A percentile compares a stretch with the other conserved stretches of the same genome.
Conservation (phyloP, 1,140 invertebrate genomes). For the Drosophila parabipectinata region DNA sequence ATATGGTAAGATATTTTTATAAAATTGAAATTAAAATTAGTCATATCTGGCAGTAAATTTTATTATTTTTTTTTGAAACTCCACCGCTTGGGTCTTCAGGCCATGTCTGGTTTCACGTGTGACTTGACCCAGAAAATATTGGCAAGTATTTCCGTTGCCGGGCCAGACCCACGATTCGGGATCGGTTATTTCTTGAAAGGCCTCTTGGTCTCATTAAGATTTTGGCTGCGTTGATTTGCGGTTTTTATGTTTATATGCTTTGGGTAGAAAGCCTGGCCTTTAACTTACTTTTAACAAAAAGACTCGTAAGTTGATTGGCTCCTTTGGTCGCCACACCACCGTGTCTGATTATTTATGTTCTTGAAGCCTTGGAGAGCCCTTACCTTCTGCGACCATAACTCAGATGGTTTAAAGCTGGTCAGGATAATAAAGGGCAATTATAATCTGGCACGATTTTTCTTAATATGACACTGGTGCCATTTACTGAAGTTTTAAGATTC, state of each 20-base stretch:
- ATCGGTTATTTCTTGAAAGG: conserved; percentile 57
- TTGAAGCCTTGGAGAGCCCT: conserved; percentile 60
- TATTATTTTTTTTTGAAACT: conserved; percentile 54
- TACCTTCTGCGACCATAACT: too few species aligned
- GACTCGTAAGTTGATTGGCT: conserved; percentile 59
- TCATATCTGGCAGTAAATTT: too few species aligned
- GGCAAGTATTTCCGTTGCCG: background rate
- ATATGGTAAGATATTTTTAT: conserved; percentile 55
- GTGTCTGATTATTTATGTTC: conserved; percentile 70
- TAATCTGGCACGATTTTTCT: too few species aligned
- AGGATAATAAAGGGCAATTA: background rate
- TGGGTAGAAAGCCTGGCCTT: background rate
- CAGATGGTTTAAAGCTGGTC: too few species aligned
- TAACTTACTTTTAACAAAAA: conserved; percentile 53
- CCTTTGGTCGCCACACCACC: conserved; percentile 21
- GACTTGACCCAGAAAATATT: conserved; percentile 73
- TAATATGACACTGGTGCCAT: too few species aligned
- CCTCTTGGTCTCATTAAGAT: conserved; percentile 73
- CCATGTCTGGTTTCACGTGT: conserved; percentile 47
- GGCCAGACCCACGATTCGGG: conserved; percentile 23
- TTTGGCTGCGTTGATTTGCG: conserved; percentile 73
- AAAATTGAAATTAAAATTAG: too few species aligned
- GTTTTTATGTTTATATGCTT: conserved; percentile 70
- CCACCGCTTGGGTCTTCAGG: conserved; percentile 40
- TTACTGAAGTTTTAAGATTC: too few species aligned